Percentiles rank a stretch among this genome's conserved stretches.
Evolutionary conservation across 1,140 invertebrate genomes (phyloP).

Genomic region (Drosophila pandora): DNA sequence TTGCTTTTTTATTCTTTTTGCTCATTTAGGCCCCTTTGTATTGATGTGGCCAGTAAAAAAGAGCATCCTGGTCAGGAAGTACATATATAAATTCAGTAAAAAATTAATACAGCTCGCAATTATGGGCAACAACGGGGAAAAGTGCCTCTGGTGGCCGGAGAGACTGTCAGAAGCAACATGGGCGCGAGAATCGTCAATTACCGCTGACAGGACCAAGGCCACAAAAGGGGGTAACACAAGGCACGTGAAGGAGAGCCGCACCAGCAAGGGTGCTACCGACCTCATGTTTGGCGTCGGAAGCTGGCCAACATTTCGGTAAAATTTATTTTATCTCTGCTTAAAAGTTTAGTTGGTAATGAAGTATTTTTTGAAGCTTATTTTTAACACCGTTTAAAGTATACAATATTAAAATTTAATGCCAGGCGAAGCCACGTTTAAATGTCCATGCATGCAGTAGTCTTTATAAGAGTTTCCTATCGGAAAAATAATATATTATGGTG

Average conservation of each 20-base stretch:
- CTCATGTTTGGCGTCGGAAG: slow-evolving; percentile 3
- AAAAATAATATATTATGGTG: no score
- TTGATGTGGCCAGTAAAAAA: slow-evolving; percentile 15
- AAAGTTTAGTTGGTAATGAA: slow-evolving; percentile 12
- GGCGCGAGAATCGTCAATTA: slow-evolving; percentile 56
- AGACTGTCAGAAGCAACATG: slow-evolving; percentile 41
- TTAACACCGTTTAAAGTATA: background rate
- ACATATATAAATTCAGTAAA: slow-evolving; percentile 47
- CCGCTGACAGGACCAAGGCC: slow-evolving; percentile 20
- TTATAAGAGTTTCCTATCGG: no score
- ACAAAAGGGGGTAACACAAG: slow-evolving; percentile 6
- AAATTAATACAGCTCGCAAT: slow-evolving; percentile 55
- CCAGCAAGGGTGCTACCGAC: background rate
- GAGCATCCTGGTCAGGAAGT: background rate
- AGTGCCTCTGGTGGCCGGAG: slow-evolving; percentile 32
- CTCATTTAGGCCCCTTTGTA: slow-evolving; percentile 62
- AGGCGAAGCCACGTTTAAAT: no score
- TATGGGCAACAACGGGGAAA: slow-evolving; percentile 43
- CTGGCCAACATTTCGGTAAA: background rate
- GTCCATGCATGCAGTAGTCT: no score
- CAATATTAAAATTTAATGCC: no score
- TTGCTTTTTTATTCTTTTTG: slow-evolving; percentile 9
- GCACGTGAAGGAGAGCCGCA: background rate
- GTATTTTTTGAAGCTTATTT: slow-evolving; percentile 2
- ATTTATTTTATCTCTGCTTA: slow-evolving; percentile 17